Percentiles rank a stretch among this genome's conserved stretches.
Evolutionary conservation across 2,888 invertebrate genomes (phyloP).

Genomic region (Atherix ibis): DNA sequence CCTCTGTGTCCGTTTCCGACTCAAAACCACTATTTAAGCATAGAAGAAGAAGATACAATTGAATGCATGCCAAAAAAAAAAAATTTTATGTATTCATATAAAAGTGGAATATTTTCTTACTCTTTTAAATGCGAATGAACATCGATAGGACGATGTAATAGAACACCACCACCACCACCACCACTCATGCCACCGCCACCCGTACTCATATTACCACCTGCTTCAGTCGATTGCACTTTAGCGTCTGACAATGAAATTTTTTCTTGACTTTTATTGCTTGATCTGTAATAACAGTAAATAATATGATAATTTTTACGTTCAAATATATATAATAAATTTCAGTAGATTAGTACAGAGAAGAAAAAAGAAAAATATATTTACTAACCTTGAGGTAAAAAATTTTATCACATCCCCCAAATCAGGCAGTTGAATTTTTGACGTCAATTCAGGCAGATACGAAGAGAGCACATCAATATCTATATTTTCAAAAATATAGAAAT

Average conservation of each 20-base stretch:
- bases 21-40: slow-evolving; percentile 47
- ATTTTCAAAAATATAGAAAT: slow-evolving; percentile 3
- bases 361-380: too few relatives aligned
- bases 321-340: too few relatives aligned
- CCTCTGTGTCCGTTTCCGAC: slow-evolving; percentile 67
- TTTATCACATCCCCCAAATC: slow-evolving; percentile 54
- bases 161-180: not conserved
- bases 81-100: not conserved
- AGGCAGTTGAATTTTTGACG: slow-evolving; percentile 45
- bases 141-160: slow-evolving; percentile 23
- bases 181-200: too few relatives aligned
- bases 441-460: slow-evolving; percentile 48
- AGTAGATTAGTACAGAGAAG: too few relatives aligned
- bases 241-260: slow-evolving; percentile 7
- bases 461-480: slow-evolving; percentile 47
- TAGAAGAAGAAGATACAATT: slow-evolving; percentile 4
- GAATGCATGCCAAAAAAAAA: not conserved
- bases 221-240: slow-evolving; percentile 11
- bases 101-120: too few relatives aligned
- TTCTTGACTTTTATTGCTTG: slow-evolving; percentile 10
- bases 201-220: too few relatives aligned
- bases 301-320: too few relatives aligned
- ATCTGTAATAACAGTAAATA: slow-evolving; percentile 10
- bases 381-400: slow-evolving; percentile 50
- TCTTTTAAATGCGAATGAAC: slow-evolving; percentile 35